Evolutionary conservation across 2,797 vertebrate species (phyloP).

Genomic region (Peromyscus nudipes): DNA sequence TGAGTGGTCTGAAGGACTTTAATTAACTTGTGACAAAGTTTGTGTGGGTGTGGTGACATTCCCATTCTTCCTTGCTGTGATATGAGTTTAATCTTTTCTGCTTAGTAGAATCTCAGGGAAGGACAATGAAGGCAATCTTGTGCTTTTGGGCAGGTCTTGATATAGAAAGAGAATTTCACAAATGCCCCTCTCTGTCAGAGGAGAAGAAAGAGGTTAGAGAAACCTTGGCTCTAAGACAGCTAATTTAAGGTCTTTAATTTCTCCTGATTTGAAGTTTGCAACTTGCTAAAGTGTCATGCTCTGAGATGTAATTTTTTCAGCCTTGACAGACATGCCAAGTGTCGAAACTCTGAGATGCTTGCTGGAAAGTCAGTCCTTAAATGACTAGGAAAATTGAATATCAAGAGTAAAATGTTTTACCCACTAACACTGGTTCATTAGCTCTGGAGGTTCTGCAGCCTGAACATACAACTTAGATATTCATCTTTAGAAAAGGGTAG

Average conservation of each 20-base stretch:
- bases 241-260: neutral
- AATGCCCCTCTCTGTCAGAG: neutral
- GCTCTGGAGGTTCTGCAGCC: neutral
- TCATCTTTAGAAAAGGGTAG: slow-evolving; percentile 19
- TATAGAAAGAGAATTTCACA: neutral
- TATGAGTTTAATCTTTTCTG: neutral
- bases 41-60: neutral
- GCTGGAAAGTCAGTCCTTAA: neutral
- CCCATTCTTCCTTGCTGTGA: neutral
- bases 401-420: slow-evolving; percentile 43
- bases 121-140: neutral
- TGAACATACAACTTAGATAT: neutral
- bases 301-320: neutral
- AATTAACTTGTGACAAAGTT: neutral
- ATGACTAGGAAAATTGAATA: slow-evolving; percentile 35
- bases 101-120: neutral
- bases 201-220: neutral
- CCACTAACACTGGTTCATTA: slow-evolving; percentile 11
- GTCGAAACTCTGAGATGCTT: neutral
- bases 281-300: neutral
- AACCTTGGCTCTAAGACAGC: neutral
- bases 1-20: neutral
- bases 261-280: neutral
- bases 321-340: neutral
- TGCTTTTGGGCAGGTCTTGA: neutral